Conservation (phyloP, 2,888 invertebrate species). For the Empis stercorea region DNA sequence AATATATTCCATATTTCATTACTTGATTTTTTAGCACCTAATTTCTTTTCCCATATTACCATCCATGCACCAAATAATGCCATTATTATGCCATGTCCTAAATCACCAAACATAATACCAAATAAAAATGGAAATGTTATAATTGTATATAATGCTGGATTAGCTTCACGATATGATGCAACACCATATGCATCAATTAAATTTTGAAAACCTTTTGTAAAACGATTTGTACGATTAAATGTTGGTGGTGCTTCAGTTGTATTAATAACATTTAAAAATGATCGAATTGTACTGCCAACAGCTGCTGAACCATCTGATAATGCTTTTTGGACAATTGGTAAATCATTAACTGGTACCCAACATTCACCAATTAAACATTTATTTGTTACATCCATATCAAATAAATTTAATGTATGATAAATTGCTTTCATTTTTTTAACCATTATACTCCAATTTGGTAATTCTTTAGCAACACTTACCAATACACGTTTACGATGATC, state of each 20-base stretch:
- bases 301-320: conserved; percentile 69
- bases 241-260: conserved; percentile 76
- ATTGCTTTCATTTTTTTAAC: conserved; percentile 85
- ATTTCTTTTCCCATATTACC: conserved; percentile 63
- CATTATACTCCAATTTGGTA: conserved; percentile 72
- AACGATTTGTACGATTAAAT: conserved; percentile 82
- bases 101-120: conserved; percentile 93
- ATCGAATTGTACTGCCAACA: conserved; percentile 78
- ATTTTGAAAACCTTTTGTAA: conserved; percentile 84
- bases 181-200: conserved; percentile 90
- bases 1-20: conserved; percentile 94
- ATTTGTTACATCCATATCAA: conserved; percentile 81
- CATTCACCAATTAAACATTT: conserved; percentile 84
- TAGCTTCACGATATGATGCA: conserved; percentile 83
- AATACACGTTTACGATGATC: conserved; percentile 74
- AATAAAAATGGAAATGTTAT: conserved; percentile 93
- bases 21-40: conserved; percentile 50
- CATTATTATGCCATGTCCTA: conserved; percentile 82
- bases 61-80: conserved; percentile 67
- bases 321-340: conserved; percentile 61
- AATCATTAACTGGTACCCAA: conserved; percentile 66
- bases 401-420: conserved; percentile 84
- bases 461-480: conserved; percentile 63
- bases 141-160: conserved; percentile 77
- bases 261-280: conserved; percentile 82